Percentiles rank a stretch among this genome's conserved stretches.
Evolutionary conservation across 2,888 invertebrate species (phyloP).

Genomic region (Diaprepes abbreviatus): DNA sequence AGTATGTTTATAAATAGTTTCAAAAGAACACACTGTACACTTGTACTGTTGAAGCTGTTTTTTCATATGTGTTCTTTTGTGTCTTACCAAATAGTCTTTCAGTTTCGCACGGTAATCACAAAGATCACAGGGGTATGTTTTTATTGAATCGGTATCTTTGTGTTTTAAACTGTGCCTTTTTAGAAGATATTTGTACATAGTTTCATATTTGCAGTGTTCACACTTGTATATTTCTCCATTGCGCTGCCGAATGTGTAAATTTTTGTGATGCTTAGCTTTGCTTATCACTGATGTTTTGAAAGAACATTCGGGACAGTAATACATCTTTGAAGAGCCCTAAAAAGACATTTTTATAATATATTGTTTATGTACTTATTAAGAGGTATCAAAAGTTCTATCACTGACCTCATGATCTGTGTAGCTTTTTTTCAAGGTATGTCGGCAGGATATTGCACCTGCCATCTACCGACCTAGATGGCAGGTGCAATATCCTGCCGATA

Average conservation of each 20-base stretch:
- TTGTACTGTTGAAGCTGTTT: not conserved
- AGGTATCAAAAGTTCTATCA: too few species aligned
- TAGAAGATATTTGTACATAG: not conserved
- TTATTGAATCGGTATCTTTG: not conserved
- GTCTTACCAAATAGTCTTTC: not conserved
- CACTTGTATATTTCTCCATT: not conserved
- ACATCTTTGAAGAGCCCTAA: constrained; percentile 1
- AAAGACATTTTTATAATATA: too few species aligned
- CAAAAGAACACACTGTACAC: not conserved
- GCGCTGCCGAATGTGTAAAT: not conserved
- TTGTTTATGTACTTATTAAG: too few species aligned
- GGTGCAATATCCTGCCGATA: too few species aligned
- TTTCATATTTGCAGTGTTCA: not conserved
- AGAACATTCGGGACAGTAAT: not conserved
- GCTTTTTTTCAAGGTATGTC: too few species aligned
- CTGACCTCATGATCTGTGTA: too few species aligned
- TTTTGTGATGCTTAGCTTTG: not conserved
- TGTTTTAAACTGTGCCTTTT: not conserved
- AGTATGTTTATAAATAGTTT: not conserved
- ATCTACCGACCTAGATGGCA: too few species aligned
- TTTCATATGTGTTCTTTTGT: not conserved
- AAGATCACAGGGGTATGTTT: not conserved
- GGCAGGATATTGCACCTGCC: too few species aligned
- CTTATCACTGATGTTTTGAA: not conserved
- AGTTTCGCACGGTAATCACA: not conserved